These are phyloP conservation scores for Aphaenogaster floridana DNA, from an alignment of 1,140 invertebrate genomes.

Conservation along the genomic window DNA sequence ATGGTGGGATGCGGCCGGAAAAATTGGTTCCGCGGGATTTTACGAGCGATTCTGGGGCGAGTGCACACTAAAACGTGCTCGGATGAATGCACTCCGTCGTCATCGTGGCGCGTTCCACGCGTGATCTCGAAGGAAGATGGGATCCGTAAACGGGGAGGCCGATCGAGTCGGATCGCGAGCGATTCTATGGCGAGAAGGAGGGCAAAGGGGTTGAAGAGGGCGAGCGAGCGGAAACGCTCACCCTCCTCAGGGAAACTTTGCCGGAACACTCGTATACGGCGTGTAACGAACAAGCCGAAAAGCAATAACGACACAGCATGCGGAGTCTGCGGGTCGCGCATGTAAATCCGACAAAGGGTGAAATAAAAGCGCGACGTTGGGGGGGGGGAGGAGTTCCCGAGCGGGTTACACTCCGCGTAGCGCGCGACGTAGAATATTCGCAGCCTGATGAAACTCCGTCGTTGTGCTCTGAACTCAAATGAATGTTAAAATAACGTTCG, in stretches of 20 bases:
- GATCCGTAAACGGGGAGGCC: conserved; percentile 11
- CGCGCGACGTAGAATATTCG: conserved; percentile 19
- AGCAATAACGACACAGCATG: conserved; percentile 57
- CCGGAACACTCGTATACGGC: conserved; percentile 13
- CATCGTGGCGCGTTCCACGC: conserved; percentile 37
- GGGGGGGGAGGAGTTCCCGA: conserved; percentile 33
- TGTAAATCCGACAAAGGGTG: conserved; percentile 53
- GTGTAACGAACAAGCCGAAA: conserved; percentile 58
- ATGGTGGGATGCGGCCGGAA: conserved; percentile 7
- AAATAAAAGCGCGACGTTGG: conserved; percentile 45
- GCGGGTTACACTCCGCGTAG: conserved; percentile 40
- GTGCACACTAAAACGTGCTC: conserved; percentile 48
- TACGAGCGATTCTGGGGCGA: conserved; percentile 50
- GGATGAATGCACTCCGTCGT: conserved; percentile 41
- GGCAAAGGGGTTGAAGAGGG: background rate
- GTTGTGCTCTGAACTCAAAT: conserved; percentile 47
- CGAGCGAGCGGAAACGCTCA: background rate
- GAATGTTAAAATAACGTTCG: conserved; percentile 57
- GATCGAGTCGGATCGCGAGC: conserved; percentile 33
- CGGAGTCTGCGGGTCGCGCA: conserved; percentile 44
- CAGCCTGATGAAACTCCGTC: conserved; percentile 16
- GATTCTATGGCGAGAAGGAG: background rate
- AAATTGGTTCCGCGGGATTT: conserved; percentile 57
- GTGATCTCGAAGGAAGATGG: conserved; percentile 48
- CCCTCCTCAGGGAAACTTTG: conserved; percentile 40